Evolutionary conservation across 2,113 vertebrate genomes (phyloP), one percentile per base, ranked within the genome.

Genomic region (Crocuta crocuta): DNA sequence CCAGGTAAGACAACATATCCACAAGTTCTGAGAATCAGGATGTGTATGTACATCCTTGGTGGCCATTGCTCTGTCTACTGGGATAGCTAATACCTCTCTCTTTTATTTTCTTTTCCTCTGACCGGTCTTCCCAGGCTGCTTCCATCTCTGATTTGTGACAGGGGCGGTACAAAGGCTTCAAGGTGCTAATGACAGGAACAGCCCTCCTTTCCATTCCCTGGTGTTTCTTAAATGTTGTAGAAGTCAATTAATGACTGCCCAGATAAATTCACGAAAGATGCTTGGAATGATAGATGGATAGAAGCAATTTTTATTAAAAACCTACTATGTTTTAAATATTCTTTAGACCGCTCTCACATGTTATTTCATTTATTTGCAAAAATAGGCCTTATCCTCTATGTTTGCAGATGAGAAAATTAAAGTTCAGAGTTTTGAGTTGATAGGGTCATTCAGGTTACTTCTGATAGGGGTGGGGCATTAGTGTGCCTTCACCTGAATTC

Each of bases 221-320:
- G 76, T 83, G 2, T 76, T 65, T 74, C 55, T 66, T 63, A 90
- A 83, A 66, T 90, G 43, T 26, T 83, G 79, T 55, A 83, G 53
- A 82, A 81, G 11, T 71, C 24, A 23, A 33, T 33, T 24, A 63
- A 35, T 74, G 43, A 24, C 12, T 35, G 10, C 10, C 83, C n/a
- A 33, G 9, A 45, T 48, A 43, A 10, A 63, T 17, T 53, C 28
- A 61, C 15, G 15, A 28, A 61, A 50, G 9, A 73, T 26, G 10
- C 39, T 58, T 48, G 2, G 24, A 48, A 55, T 26, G 11, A 24
- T 63, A 68, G 10, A 63, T 45, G 28, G 39, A 73, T n/a, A 12
- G 23, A 83, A 58, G n/a, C 31, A 58, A 83, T 65, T 96, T 70
- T 76, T 82, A 50, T 58, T 95, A 63, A 95, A 84, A 71, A 61